A percentile compares a stretch with the other conserved stretches of the same genome.
Conservation (phyloP, 2,797 vertebrate species). For the Betta splendens region DNA sequence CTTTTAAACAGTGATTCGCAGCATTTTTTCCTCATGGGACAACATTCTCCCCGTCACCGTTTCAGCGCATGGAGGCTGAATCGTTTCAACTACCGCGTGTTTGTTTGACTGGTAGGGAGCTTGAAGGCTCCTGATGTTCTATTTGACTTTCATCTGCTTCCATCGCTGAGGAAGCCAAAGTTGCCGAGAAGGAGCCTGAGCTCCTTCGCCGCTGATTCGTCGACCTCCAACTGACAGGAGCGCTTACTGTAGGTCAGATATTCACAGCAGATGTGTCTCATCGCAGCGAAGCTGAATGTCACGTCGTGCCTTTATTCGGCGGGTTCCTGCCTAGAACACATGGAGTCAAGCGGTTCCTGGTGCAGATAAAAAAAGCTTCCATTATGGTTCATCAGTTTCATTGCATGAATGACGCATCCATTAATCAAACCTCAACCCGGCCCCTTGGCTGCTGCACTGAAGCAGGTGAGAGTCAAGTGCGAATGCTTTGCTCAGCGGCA, state of each 20-base stretch:
- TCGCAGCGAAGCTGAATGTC: neutral
- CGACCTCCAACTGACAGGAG: conserved; percentile 9
- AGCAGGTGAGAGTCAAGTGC: conserved; percentile 11
- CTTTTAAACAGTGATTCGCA: conserved; percentile 33
- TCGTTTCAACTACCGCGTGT: no score
- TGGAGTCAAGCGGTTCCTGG: no score
- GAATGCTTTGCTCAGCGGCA: conserved; percentile 30
- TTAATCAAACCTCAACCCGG: neutral
- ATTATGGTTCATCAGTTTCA: no score
- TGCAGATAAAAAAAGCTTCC: no score
- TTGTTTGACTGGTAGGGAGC: no score
- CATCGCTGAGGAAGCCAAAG: neutral
- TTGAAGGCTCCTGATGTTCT: neutral
- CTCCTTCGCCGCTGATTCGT: conserved; percentile 5
- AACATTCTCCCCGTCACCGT: conserved; percentile 24
- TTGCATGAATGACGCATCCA: neutral
- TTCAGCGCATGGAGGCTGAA: neutral
- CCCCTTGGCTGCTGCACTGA: neutral
- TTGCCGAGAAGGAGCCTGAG: conserved; percentile 1
- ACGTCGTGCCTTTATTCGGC: no score
- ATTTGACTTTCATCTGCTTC: conserved; percentile 9
- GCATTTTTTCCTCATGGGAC: conserved; percentile 48
- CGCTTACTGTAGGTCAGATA: neutral
- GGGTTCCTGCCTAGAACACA: neutral
- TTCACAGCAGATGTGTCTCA: no score